phyloP scores from a whole-genome alignment of 2,113 vertebrate species.

The Phyllopteryx taeniolatus region DNA sequence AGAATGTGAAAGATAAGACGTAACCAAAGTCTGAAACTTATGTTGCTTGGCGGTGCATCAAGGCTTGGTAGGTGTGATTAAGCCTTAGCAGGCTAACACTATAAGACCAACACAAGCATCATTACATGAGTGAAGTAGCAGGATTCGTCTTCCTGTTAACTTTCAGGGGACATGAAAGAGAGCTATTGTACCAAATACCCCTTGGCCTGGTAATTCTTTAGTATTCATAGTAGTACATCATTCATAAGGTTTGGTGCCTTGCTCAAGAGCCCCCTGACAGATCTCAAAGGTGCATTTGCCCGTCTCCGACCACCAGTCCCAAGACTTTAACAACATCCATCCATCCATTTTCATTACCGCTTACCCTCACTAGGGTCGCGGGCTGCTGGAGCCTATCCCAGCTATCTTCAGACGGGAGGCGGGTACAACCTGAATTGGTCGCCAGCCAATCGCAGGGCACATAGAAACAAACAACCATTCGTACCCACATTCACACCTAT shows the following conservation, averaged over 20 bases:
- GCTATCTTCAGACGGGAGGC: too few species aligned
- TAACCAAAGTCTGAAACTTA: conserved; percentile 8
- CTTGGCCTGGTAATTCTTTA: not conserved
- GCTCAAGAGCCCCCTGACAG: not conserved
- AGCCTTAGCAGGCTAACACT: conserved; percentile 31
- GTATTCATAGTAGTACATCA: too few species aligned
- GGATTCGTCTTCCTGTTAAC: conserved; percentile 20
- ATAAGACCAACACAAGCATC: conserved; percentile 18
- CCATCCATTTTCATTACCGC: too few species aligned
- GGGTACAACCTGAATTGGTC: too few species aligned
- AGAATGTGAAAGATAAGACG: not conserved
- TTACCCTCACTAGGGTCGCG: too few species aligned
- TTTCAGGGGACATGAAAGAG: conserved; percentile 18
- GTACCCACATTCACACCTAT: too few species aligned
- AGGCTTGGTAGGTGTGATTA: conserved; percentile 17
- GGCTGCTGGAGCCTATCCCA: too few species aligned
- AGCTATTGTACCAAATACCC: conserved; percentile 4
- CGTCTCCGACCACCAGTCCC: not conserved
- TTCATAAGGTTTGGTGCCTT: not conserved
- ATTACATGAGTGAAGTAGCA: conserved; percentile 26
- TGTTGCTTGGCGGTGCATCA: conserved; percentile 15
- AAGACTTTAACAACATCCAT: too few species aligned
- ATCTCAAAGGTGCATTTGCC: not conserved
- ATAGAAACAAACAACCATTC: too few species aligned
- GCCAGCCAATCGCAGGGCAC: too few species aligned